Evolutionary conservation across 2,113 vertebrate genomes (phyloP).

Genomic region (Castor canadensis): DNA sequence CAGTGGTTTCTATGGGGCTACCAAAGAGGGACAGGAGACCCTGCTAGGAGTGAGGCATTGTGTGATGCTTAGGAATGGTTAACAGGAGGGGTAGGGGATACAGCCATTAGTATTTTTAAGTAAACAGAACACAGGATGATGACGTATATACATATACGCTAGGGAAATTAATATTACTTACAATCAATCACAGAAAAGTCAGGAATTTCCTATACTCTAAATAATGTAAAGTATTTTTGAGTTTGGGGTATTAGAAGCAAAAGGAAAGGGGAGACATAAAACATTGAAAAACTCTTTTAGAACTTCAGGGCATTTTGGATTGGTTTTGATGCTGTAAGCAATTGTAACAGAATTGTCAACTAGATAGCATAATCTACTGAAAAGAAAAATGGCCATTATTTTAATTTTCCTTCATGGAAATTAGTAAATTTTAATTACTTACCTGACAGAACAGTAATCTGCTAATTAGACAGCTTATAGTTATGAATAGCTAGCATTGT

Average conservation of each 20-base stretch:
- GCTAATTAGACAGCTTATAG: constrained; percentile 3
- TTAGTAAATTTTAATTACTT: constrained; percentile 16
- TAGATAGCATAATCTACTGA: not conserved
- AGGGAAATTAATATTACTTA: not conserved
- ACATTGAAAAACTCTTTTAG: not conserved
- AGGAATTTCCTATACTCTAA: not conserved
- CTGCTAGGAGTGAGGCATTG: not conserved
- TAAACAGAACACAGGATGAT: not conserved
- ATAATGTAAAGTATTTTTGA: not conserved
- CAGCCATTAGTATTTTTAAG: not conserved
- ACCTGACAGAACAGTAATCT: not conserved
- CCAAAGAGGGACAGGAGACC: not conserved
- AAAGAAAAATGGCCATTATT: not conserved
- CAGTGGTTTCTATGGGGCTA: not conserved
- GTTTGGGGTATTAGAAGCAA: not conserved
- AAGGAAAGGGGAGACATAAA: not conserved
- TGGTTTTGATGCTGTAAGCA: not conserved
- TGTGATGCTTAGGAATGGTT: not conserved
- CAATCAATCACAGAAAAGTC: not conserved
- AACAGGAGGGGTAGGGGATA: not conserved
- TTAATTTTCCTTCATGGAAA: constrained; percentile 23
- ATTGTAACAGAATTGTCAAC: not conserved
- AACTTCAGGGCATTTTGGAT: not conserved
- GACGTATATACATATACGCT: not conserved
- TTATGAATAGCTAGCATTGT: not conserved